A percentile compares a stretch with the other conserved stretches of the same genome.
Conservation (phyloP, 2,888 invertebrate species). For the Andrena chrysosceles region DNA sequence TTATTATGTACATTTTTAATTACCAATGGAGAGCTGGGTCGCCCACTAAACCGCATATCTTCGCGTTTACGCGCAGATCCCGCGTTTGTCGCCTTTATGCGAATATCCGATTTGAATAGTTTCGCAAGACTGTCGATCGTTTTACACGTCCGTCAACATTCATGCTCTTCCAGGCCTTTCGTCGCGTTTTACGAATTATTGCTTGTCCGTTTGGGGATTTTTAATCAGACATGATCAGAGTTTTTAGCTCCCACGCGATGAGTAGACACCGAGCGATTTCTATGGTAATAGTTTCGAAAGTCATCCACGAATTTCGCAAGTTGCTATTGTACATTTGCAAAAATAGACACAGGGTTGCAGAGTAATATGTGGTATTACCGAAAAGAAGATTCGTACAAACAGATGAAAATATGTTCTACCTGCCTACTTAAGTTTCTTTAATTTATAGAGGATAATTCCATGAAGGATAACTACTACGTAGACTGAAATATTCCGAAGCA, state of each 20-base stretch:
- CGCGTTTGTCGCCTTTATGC: neutral
- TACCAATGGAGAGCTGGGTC: slow-evolving; percentile 44
- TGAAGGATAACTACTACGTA: no score
- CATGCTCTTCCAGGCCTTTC: neutral
- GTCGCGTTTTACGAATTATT: neutral
- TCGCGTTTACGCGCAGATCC: slow-evolving; percentile 14
- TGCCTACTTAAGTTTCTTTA: no score
- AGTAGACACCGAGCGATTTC: neutral
- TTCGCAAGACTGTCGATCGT: slow-evolving; percentile 10
- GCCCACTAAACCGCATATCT: slow-evolving; percentile 48
- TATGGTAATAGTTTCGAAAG: slow-evolving; percentile 17
- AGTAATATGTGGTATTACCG: no score
- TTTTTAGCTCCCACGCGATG: slow-evolving; percentile 5
- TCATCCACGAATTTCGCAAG: neutral
- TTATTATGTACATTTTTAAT: slow-evolving; percentile 71
- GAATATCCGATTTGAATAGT: neutral
- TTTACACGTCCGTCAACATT: neutral
- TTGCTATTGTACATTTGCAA: neutral
- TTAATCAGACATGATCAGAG: neutral
- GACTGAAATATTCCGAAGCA: no score
- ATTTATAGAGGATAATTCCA: no score
- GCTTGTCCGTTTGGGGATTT: neutral
- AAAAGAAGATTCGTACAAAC: no score
- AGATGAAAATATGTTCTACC: no score
- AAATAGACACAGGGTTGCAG: no score